A percentile compares a stretch with the other conserved stretches of the same genome.
Conservation (phyloP, 2,797 vertebrate genomes). For the Selene dorsalis region DNA sequence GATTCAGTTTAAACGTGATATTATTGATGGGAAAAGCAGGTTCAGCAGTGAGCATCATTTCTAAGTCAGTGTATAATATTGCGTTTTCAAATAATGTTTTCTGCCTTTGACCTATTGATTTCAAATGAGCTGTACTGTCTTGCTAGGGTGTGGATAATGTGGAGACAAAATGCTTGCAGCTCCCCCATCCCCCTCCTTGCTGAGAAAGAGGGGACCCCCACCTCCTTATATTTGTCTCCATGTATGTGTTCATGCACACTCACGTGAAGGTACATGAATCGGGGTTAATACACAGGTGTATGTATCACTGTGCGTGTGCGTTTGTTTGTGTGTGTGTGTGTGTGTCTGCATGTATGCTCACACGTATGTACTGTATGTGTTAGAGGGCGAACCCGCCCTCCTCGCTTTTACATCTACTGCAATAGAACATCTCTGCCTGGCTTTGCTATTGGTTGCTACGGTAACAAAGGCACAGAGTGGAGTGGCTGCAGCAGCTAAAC, state of each 20-base stretch:
- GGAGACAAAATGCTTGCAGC: constrained; percentile 59
- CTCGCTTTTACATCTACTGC: constrained; percentile 76
- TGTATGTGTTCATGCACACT: constrained; percentile 29
- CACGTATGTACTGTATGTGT: constrained; percentile 41
- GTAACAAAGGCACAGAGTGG: constrained; percentile 85
- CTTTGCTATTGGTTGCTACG: constrained; percentile 88
- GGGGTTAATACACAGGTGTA: constrained; percentile 28
- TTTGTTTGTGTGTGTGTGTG: constrained; percentile 10
- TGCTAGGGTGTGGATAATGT: constrained; percentile 54
- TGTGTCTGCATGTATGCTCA: constrained; percentile 5
- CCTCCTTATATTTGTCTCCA: constrained; percentile 41
- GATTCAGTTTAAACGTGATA: constrained; percentile 1
- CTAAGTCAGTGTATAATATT: constrained; percentile 3
- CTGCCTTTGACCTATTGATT: constrained; percentile 52
- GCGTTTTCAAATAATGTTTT: constrained; percentile 17
- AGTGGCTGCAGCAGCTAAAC: constrained; percentile 81
- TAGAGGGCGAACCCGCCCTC: constrained; percentile 67
- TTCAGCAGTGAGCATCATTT: not conserved
- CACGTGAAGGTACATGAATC: constrained; percentile 25
- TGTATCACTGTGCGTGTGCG: not conserved
- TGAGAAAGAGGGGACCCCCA: constrained; percentile 39
- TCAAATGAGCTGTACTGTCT: constrained; percentile 40
- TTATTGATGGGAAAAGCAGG: constrained; percentile 10
- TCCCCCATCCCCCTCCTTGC: constrained; percentile 69
- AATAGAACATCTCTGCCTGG: constrained; percentile 79